A percentile compares a stretch with the other conserved stretches of the same genome.
phyloP scores from a whole-genome alignment of 2,888 invertebrate genomes.

The Idaea biselata region DNA sequence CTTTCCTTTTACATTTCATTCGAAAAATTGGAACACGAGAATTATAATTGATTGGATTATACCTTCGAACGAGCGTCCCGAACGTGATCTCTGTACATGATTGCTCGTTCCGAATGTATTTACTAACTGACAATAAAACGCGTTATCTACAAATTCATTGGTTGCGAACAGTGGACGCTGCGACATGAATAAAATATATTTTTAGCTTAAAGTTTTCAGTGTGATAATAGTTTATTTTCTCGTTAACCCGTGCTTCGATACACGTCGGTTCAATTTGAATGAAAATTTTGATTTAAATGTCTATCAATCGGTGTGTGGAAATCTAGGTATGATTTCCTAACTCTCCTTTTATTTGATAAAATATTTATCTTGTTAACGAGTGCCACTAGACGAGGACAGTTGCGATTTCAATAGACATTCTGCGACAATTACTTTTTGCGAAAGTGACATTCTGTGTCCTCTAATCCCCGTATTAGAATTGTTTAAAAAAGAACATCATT shows the following conservation, averaged over 20 bases:
- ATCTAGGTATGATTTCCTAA: background rate
- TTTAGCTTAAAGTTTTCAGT: slow-evolving; percentile 44
- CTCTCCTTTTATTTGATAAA: background rate
- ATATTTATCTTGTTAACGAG: too few relatives aligned
- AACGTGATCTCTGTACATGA: slow-evolving; percentile 72
- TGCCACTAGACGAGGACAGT: too few relatives aligned
- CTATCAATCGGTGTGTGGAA: too few relatives aligned
- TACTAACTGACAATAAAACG: slow-evolving; percentile 67
- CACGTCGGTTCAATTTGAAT: background rate
- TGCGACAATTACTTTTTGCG: too few relatives aligned
- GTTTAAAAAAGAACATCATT: too few relatives aligned
- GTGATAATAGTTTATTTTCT: slow-evolving; percentile 36
- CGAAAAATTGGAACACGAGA: slow-evolving; percentile 58
- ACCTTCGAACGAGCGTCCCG: slow-evolving; percentile 56
- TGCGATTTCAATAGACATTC: too few relatives aligned
- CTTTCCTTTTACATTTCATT: slow-evolving; percentile 56
- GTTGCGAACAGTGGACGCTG: slow-evolving; percentile 38
- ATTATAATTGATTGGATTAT: slow-evolving; percentile 77
- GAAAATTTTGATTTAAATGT: too few relatives aligned
- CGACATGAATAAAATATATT: slow-evolving; percentile 58
- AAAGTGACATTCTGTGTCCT: too few relatives aligned
- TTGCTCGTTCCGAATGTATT: slow-evolving; percentile 65
- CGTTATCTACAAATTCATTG: slow-evolving; percentile 64
- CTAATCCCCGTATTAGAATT: too few relatives aligned
- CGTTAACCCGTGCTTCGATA: slow-evolving; percentile 26